phyloP scores from a whole-genome alignment of 1,140 invertebrate genomes.

The Parapsyche elsis region DNA sequence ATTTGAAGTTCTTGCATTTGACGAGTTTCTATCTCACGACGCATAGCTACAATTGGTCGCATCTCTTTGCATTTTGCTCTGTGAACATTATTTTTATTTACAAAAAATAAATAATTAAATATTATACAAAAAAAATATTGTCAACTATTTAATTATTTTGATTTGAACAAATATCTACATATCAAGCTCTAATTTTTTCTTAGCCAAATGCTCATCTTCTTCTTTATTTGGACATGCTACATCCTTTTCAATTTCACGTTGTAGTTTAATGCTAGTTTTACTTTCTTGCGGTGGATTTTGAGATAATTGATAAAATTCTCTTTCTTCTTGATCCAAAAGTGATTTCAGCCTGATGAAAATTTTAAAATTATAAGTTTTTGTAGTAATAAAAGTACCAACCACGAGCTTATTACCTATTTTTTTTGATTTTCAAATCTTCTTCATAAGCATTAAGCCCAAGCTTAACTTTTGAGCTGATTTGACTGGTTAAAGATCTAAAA shows the following conservation, averaged over 20 bases:
- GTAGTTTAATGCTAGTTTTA: slow-evolving; percentile 32
- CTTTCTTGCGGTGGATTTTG: slow-evolving; percentile 34
- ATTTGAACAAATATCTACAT: background rate
- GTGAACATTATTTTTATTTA: background rate
- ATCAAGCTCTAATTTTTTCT: slow-evolving; percentile 38
- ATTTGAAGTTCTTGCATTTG: slow-evolving; percentile 51
- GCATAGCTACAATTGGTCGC: slow-evolving; percentile 33
- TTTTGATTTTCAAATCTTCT: slow-evolving; percentile 7
- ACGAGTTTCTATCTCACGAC: slow-evolving; percentile 42
- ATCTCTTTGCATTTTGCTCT: slow-evolving; percentile 50
- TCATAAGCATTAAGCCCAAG: slow-evolving; percentile 21
- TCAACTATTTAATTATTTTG: background rate
- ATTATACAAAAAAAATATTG: slow-evolving; percentile 1
- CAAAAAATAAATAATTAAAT: background rate
- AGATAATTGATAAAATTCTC: slow-evolving; percentile 29
- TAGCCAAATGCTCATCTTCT: slow-evolving; percentile 42
- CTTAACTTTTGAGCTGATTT: slow-evolving; percentile 9
- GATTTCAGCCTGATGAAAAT: slow-evolving; percentile 44
- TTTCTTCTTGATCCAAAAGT: slow-evolving; percentile 47
- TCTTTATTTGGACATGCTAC: slow-evolving; percentile 8
- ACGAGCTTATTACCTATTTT: slow-evolving; percentile 27
- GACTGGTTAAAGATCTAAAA: slow-evolving; percentile 23
- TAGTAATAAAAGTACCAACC: too few relatives aligned
- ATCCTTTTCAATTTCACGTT: slow-evolving; percentile 35
- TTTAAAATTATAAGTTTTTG: too few relatives aligned